Conservation (phyloP, 2,797 vertebrate genomes). For the Orientallactaga sibirica region DNA sequence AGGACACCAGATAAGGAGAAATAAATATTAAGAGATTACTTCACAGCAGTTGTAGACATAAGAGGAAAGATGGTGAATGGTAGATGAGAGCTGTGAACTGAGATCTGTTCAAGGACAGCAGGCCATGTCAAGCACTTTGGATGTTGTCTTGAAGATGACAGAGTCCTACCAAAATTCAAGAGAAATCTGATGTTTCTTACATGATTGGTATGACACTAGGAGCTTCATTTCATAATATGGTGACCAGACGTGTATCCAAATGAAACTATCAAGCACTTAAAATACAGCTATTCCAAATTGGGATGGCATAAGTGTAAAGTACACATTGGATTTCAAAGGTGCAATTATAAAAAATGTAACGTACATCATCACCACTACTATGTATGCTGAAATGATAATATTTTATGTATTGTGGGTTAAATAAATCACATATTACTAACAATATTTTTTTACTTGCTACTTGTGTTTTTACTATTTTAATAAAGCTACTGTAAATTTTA, state of each 20-base stretch:
- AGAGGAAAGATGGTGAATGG: background rate
- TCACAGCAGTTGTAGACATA: too few relatives aligned
- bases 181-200: background rate
- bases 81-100: background rate
- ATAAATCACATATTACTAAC: background rate
- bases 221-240: background rate
- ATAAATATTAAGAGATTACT: accelerated
- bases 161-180: background rate
- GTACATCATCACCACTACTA: background rate
- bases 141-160: background rate
- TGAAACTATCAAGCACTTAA: background rate
- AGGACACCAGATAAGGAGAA: background rate
- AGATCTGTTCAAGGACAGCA: background rate
- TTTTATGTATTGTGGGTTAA: background rate
- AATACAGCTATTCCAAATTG: background rate
- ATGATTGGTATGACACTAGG: background rate
- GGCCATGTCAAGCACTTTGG: background rate
- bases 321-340: background rate
- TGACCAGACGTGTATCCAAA: background rate
- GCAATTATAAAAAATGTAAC: background rate
- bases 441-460: background rate
- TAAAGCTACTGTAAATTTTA: background rate
- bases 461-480: background rate
- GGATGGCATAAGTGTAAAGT: background rate
- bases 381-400: background rate